Base-by-base conservation (phyloP, 2,888 invertebrate species). In the Tanytarsus gracilentus region DNA sequence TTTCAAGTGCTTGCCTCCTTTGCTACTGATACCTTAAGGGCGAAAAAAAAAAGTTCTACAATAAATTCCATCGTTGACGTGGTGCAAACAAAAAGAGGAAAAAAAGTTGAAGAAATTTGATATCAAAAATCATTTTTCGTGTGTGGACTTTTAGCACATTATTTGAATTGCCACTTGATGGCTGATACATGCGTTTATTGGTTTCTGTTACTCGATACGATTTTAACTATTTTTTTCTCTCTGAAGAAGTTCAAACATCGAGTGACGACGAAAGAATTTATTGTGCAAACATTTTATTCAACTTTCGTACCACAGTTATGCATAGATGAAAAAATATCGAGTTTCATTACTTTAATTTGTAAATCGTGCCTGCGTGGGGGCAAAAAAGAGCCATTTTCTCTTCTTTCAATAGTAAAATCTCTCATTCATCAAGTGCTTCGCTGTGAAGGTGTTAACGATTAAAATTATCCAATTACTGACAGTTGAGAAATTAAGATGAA, bases 341-440 rank as follows among this genome's bases (percentile, higher is more conserved):
- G 27, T 55, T 55, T 55, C 55, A 55, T 55, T 53, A 36, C 55
- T 55, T 55, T 55, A 55, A 55, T 55, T 55, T 55, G 26, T 26
- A 26, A 27, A 49, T 26, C 18, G 14, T 40, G 4, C 16, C 2
- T 16, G 8, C 7, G 14, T 16, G 14, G 18, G 27, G 7, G n/a
- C 27, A 26, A 26, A 30, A 27, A 8, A 14, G 18, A 26, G 26
- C n/a, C n/a, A n/a, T n/a, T 27, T 50, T 26, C 11, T 27, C n/a
- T n/a, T 50, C 50, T 8, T 11, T 16, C 30, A 51, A 33, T 11
- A 33, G 6, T 33, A 33, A 33, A 33, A 5, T 11, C 9, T 33
- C 18, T 27, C 5, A 18, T 4, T 4, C 4, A 23, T 48, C 18
- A 51, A 27, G 26, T 26, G 21, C 5, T 14, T 9, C 5, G 26